Percentiles rank a stretch among this genome's conserved stretches.
phyloP scores from a whole-genome alignment of 2,113 vertebrate species.

The Prunella fulvescens region DNA sequence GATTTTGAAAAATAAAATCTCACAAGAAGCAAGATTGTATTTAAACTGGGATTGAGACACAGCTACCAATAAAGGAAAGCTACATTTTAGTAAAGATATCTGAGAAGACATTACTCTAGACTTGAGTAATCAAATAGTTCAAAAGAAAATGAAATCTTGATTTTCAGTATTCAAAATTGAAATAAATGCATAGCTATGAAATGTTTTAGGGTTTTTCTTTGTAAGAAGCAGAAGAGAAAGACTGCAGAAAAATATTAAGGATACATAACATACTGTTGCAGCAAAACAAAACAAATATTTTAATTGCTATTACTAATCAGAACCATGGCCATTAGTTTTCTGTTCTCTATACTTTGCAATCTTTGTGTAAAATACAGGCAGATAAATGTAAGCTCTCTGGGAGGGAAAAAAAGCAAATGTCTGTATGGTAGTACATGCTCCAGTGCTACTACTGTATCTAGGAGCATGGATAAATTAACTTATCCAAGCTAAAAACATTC shows the following conservation, averaged over 20 bases:
- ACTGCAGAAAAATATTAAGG: not conserved
- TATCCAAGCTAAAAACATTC: not conserved
- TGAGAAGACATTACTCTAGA: not conserved
- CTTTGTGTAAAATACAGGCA: not conserved
- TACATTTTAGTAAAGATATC: not conserved
- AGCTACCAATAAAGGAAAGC: not conserved
- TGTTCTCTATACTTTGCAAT: not conserved
- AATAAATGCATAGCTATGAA: not conserved
- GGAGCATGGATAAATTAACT: not conserved
- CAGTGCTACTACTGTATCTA: not conserved
- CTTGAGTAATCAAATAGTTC: not conserved
- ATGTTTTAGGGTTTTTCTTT: not conserved
- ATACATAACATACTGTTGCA: not conserved
- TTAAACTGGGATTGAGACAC: not conserved
- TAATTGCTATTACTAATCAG: not conserved
- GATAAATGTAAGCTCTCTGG: not conserved
- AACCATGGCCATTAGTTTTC: not conserved
- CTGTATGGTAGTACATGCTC: not conserved
- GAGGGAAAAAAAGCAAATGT: accelerated
- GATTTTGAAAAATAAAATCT: not conserved
- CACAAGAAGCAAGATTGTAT: not conserved
- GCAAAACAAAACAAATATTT: not conserved
- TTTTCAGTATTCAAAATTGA: not conserved
- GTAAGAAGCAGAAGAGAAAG: not conserved
- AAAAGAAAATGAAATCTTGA: not conserved